phyloP scores from a whole-genome alignment of 1,140 invertebrate species.

The Schlechtendalia chinensis region DNA sequence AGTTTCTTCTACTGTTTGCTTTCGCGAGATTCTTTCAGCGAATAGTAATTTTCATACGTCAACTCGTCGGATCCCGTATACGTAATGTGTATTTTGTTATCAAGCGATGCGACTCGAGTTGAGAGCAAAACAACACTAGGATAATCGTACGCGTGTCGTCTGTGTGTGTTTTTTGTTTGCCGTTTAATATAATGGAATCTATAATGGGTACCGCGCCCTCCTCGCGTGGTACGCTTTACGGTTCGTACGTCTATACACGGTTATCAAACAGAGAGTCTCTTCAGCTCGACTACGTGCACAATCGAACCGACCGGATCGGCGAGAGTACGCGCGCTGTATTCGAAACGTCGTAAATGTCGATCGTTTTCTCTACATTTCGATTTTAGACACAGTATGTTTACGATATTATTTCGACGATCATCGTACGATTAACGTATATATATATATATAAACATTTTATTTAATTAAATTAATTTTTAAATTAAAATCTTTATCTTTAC shows the following conservation, averaged over 20 bases:
- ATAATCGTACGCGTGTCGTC: background rate
- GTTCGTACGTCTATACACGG: background rate
- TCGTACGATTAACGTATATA: no score
- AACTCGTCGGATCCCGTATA: background rate
- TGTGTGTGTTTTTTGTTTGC: background rate
- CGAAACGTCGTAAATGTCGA: background rate
- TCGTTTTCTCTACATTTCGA: no score
- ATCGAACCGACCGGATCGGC: background rate
- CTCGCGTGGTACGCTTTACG: background rate
- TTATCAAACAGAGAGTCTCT: background rate
- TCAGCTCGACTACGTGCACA: background rate
- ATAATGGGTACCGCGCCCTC: background rate
- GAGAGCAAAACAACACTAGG: no score
- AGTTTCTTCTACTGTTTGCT: background rate
- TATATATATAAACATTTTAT: no score
- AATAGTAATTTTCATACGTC: slow-evolving; percentile 19
- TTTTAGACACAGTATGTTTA: no score
- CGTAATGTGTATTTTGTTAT: no score
- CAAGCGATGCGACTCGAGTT: no score
- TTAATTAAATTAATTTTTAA: no score
- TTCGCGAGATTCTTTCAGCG: slow-evolving; percentile 10
- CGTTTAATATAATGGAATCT: slow-evolving; percentile 23
- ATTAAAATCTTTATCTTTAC: no score
- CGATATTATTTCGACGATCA: no score
- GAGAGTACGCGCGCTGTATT: no score